These are phyloP conservation scores for Xylocopa sonorina DNA, from an alignment of 1,140 invertebrate genomes.

Conservation along the genomic window DNA sequence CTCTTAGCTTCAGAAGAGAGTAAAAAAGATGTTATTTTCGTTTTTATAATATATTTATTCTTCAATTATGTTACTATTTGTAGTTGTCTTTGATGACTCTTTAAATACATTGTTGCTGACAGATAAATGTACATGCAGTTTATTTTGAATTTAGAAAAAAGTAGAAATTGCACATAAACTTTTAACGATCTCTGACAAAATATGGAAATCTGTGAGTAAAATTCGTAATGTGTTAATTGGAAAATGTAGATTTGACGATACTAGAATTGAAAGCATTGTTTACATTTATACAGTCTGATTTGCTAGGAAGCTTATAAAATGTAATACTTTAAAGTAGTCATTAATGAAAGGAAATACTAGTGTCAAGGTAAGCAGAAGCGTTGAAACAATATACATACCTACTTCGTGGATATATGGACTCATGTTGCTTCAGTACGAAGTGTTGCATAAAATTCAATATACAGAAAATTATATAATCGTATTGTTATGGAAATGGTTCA, in stretches of 20 bases:
- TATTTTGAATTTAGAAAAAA: no score
- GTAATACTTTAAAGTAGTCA: conserved; percentile 1
- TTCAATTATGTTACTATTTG: no score
- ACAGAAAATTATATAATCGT: conserved; percentile 33
- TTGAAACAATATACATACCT: conserved; percentile 17
- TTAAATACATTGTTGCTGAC: no score
- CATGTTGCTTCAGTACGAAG: conserved; percentile 26
- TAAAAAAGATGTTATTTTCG: no score
- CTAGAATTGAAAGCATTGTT: not conserved
- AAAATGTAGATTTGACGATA: conserved; percentile 14
- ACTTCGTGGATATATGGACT: conserved; percentile 40
- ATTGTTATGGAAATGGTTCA: conserved; percentile 81
- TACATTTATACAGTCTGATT: not conserved
- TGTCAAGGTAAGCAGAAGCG: conserved; percentile 12
- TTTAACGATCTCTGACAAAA: no score
- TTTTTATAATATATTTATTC: no score
- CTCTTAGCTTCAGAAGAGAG: no score
- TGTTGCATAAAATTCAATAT: not conserved
- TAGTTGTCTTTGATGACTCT: no score
- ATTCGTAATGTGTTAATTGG: no score
- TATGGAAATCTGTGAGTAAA: no score
- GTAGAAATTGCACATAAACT: no score
- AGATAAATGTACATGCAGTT: no score
- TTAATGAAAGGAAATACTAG: conserved; percentile 19
- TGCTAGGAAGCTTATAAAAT: not conserved